Evolutionary conservation across 2,888 invertebrate genomes (phyloP).

Genomic region (Branchinecta sandiegonensis): DNA sequence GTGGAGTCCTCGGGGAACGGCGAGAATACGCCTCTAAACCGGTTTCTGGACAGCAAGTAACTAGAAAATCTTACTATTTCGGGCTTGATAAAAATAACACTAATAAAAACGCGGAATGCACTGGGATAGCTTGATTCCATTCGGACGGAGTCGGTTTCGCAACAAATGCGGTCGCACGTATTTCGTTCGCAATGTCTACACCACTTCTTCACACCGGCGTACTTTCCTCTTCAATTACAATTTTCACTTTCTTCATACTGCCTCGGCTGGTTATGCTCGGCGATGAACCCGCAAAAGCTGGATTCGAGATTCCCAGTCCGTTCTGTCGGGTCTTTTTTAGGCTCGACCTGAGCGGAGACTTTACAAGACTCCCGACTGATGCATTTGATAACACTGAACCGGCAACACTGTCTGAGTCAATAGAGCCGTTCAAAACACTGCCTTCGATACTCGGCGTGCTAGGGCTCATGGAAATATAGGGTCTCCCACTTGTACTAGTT

Average conservation of each 20-base stretch:
- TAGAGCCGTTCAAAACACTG: conserved; percentile 22
- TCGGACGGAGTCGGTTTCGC: too few species aligned
- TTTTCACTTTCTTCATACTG: conserved; percentile 13
- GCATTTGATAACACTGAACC: conserved; percentile 20
- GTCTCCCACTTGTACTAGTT: conserved; percentile 21
- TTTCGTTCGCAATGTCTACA: neutral
- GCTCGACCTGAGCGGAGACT: conserved; percentile 55
- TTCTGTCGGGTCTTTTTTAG: conserved; percentile 60
- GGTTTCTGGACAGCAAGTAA: too few species aligned
- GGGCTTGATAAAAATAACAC: too few species aligned
- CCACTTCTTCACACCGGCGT: conserved; percentile 1
- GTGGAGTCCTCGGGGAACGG: too few species aligned
- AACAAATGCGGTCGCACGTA: too few species aligned
- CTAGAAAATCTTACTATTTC: too few species aligned
- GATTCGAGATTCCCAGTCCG: neutral
- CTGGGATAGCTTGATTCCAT: too few species aligned
- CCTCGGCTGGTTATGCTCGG: conserved; percentile 29
- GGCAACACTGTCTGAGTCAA: conserved; percentile 19
- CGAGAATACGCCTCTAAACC: too few species aligned
- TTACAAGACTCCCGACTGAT: conserved; percentile 15
- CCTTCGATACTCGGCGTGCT: conserved; percentile 11
- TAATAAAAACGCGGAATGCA: too few species aligned
- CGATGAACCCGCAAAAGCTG: conserved; percentile 20
- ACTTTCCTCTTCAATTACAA: conserved; percentile 5
- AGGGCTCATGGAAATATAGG: conserved; percentile 20